These are phyloP conservation scores for Arenicola marina DNA, from an alignment of 2,888 invertebrate species.

Conservation along the genomic window DNA sequence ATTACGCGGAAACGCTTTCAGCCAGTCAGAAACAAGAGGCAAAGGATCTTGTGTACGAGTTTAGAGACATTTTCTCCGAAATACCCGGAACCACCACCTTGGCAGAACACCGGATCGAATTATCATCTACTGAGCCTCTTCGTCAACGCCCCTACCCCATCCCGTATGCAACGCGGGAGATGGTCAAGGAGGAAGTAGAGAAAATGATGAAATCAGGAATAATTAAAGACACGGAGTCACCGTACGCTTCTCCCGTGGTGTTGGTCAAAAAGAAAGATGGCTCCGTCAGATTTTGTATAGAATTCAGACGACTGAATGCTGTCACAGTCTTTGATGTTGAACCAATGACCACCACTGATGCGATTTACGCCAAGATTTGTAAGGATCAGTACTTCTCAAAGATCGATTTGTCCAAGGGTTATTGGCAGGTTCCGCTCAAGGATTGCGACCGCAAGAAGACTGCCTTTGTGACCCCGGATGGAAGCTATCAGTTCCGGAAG, in stretches of 20 bases:
- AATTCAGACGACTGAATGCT: background rate
- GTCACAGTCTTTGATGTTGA: constrained; percentile 7
- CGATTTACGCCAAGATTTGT: background rate
- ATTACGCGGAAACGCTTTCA: too few relatives aligned
- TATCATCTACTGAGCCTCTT: too few relatives aligned
- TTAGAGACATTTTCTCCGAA: too few relatives aligned
- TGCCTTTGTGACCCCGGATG: constrained; percentile 5
- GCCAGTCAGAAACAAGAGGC: too few relatives aligned
- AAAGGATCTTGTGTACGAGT: too few relatives aligned
- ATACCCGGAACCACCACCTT: too few relatives aligned
- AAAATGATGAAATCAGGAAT: background rate
- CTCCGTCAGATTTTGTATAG: background rate
- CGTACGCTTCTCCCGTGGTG: background rate
- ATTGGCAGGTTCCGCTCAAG: constrained; percentile 1
- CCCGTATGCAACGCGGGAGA: background rate
- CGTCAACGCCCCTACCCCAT: too few relatives aligned
- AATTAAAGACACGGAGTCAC: constrained; percentile 1
- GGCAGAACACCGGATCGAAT: too few relatives aligned
- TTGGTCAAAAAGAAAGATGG: background rate
- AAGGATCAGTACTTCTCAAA: background rate
- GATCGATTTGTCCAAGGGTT: constrained; percentile 5
- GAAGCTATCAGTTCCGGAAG: background rate
- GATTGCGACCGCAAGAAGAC: background rate
- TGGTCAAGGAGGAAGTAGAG: background rate
- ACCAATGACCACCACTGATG: background rate